These are phyloP conservation scores for Propithecus coquereli DNA, from an alignment of 2,113 vertebrate genomes.

Conservation along the genomic window DNA sequence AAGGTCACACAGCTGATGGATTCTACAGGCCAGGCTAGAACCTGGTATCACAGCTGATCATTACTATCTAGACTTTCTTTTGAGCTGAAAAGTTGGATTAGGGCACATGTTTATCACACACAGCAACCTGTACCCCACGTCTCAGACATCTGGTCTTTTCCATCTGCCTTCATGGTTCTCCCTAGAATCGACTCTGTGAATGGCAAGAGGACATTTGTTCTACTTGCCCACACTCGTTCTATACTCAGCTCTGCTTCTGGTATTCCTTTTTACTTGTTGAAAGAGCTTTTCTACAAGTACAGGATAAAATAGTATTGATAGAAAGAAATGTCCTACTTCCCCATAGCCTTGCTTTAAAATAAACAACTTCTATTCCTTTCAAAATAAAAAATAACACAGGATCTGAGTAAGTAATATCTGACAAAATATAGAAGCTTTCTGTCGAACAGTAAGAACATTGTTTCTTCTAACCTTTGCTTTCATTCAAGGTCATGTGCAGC, in stretches of 20 bases:
- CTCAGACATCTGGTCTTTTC: not conserved
- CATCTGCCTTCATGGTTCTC: not conserved
- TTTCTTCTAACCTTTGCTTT: constrained; percentile 43
- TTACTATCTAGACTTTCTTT: not conserved
- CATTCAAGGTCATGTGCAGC: constrained; percentile 31
- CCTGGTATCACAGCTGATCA: not conserved
- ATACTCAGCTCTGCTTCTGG: not conserved
- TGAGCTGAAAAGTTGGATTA: not conserved
- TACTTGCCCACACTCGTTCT: not conserved
- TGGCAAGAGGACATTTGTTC: not conserved
- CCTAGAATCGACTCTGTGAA: not conserved
- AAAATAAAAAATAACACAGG: not conserved
- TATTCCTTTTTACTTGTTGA: not conserved
- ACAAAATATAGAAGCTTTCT: not conserved
- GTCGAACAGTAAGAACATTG: constrained; percentile 19
- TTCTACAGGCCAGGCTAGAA: not conserved
- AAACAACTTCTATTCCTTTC: constrained; percentile 17
- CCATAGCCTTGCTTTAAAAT: constrained; percentile 29
- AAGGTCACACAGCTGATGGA: not conserved
- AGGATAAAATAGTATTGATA: constrained; percentile 35
- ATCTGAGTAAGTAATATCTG: constrained; percentile 1
- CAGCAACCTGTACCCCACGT: not conserved
- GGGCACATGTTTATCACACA: not conserved
- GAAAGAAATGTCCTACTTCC: constrained; percentile 28
- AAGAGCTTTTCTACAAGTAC: not conserved